A percentile compares a stretch with the other conserved stretches of the same genome.
These are phyloP conservation scores for Phrynocephalus forsythii DNA, from an alignment of 2,797 vertebrate genomes.

Conservation along the genomic window DNA sequence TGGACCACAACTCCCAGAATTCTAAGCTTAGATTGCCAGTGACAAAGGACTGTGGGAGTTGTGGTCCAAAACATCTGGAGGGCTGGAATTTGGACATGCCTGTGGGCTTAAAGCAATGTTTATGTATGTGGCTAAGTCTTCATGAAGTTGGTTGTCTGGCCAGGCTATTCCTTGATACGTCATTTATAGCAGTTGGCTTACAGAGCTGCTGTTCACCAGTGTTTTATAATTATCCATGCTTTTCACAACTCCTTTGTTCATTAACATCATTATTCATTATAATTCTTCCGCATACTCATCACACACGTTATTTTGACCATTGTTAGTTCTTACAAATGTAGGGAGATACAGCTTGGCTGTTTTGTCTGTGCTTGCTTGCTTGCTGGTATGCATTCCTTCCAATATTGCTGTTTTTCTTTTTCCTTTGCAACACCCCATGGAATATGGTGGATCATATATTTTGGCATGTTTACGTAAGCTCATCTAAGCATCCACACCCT, in stretches of 20 bases:
- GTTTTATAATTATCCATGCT: not conserved
- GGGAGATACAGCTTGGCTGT: not conserved
- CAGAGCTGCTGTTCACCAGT: not conserved
- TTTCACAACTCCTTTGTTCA: not conserved
- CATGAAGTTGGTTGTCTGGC: not conserved
- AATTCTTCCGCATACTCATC: not conserved
- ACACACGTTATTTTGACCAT: not conserved
- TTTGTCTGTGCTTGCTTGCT: not conserved
- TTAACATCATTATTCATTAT: not conserved
- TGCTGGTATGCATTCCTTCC: constrained; percentile 2
- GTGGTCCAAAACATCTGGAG: too few species aligned
- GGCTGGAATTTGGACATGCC: too few species aligned
- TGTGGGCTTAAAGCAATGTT: not conserved
- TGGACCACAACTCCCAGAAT: too few species aligned
- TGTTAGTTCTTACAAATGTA: not conserved
- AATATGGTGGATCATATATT: constrained; percentile 8
- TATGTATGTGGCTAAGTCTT: not conserved
- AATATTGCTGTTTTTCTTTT: not conserved
- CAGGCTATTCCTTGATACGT: not conserved
- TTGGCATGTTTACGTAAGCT: constrained; percentile 38
- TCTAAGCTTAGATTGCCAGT: too few species aligned
- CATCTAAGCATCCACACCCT: constrained; percentile 33
- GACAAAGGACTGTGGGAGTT: too few species aligned
- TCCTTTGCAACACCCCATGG: constrained; percentile 32
- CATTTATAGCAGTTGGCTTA: not conserved